phyloP scores from a whole-genome alignment of 2,797 vertebrate species.

The Paedocypris micromegethes region DNA sequence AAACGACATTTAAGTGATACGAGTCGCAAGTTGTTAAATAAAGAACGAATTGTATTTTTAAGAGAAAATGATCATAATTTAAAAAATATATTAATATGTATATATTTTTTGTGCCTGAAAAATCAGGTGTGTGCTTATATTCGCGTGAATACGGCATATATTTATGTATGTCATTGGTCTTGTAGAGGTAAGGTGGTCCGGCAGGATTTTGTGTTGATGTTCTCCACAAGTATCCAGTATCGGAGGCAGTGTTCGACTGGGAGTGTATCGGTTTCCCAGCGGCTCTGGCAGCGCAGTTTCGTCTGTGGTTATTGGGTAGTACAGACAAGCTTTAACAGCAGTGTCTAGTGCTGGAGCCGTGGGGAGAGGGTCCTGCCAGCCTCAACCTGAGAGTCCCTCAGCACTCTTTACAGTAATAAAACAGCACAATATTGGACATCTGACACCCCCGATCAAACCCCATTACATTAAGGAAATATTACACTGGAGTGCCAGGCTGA shows the following conservation, averaged over 20 bases:
- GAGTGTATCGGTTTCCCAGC: conserved; percentile 54
- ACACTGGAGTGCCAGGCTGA: conserved; percentile 69
- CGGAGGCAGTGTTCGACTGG: conserved; percentile 53
- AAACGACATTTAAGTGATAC: too few species aligned
- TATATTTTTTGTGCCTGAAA: neutral
- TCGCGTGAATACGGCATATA: conserved; percentile 2
- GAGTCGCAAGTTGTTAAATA: too few species aligned
- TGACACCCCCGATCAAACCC: conserved; percentile 88
- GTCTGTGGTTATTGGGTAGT: conserved; percentile 61
- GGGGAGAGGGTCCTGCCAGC: conserved; percentile 60
- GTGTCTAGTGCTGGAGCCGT: conserved; percentile 47
- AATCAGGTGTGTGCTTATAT: conserved; percentile 8
- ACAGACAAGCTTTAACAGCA: conserved; percentile 53
- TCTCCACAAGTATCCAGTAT: conserved; percentile 48
- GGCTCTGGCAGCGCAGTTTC: conserved; percentile 49
- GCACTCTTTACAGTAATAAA: conserved; percentile 91
- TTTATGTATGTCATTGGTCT: conserved; percentile 5
- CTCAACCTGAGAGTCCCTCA: conserved; percentile 81
- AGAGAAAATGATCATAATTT: too few species aligned
- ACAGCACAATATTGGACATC: conserved; percentile 81
- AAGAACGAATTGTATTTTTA: too few species aligned
- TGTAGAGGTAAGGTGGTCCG: conserved; percentile 26
- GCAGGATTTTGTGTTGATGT: conserved; percentile 35
- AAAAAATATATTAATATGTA: too few species aligned
- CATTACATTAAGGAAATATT: conserved; percentile 92